A percentile compares a stretch with the other conserved stretches of the same genome.
These are phyloP conservation scores for Dipodomys ordii DNA, from an alignment of 2,113 vertebrate genomes.

Conservation along the genomic window DNA sequence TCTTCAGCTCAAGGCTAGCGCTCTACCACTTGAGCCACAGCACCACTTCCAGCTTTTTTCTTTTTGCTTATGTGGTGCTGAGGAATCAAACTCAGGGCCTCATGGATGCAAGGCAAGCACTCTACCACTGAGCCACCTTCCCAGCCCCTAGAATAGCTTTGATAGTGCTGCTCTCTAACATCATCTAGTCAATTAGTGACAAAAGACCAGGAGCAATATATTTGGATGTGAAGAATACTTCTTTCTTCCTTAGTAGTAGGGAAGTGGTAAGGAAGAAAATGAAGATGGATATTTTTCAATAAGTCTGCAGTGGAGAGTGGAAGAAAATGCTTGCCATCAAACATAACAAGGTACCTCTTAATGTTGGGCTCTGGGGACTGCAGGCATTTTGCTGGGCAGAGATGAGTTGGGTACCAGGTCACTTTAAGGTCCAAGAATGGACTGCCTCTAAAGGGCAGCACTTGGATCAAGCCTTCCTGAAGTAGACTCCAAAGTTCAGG, in stretches of 20 bases:
- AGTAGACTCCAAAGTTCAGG: constrained; percentile 2
- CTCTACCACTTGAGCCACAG: too few species aligned
- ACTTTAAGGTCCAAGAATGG: background rate
- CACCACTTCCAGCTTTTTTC: too few species aligned
- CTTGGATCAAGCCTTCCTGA: background rate
- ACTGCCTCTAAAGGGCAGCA: background rate
- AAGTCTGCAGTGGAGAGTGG: background rate
- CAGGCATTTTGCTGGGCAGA: constrained; percentile 3
- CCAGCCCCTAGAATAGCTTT: background rate
- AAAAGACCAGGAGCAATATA: background rate
- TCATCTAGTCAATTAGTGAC: background rate
- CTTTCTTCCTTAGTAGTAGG: background rate
- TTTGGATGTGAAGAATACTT: background rate
- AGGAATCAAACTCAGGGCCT: too few species aligned
- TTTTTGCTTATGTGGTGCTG: too few species aligned
- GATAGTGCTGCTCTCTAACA: background rate
- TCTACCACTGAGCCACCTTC: too few species aligned
- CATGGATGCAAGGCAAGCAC: too few species aligned
- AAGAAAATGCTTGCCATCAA: constrained; percentile 27
- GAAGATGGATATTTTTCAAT: background rate
- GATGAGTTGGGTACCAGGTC: background rate
- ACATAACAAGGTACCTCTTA: background rate
- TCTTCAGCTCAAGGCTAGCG: too few species aligned
- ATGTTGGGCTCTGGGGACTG: background rate
- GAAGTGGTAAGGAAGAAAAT: background rate